These are phyloP conservation scores for Hippocampus barbouri DNA, from an alignment of 2,113 vertebrate species.

Conservation along the genomic window DNA sequence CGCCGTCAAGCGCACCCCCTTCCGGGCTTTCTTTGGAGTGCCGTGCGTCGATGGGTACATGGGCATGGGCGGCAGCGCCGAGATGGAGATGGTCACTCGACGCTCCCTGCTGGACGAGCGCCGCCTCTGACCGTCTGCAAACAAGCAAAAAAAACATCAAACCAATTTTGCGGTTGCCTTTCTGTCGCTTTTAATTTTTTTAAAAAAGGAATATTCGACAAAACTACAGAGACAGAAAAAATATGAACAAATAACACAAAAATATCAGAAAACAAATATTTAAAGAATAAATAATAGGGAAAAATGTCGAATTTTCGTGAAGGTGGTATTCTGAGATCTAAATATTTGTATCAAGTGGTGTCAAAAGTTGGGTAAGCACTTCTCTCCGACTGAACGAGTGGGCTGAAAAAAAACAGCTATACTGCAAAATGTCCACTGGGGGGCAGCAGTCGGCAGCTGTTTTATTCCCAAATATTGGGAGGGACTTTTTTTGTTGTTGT, in stretches of 20 bases:
- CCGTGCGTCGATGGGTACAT: conserved; percentile 72
- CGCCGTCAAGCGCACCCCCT: conserved; percentile 69
- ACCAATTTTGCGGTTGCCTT: too few species aligned
- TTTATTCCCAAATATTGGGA: too few species aligned
- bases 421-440: conserved; percentile 49
- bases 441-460: conserved; percentile 21
- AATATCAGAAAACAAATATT: background rate
- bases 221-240: background rate
- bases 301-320: too few species aligned
- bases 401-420: background rate
- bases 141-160: background rate
- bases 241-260: background rate
- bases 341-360: too few species aligned
- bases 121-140: conserved; percentile 75
- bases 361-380: too few species aligned
- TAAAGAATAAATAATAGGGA: too few species aligned
- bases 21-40: conserved; percentile 69
- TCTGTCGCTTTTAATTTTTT: too few species aligned
- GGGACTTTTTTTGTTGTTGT: background rate
- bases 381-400: too few species aligned
- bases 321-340: too few species aligned
- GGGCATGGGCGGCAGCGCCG: conserved; percentile 79
- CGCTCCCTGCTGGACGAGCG: conserved; percentile 77
- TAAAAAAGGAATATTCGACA: background rate
- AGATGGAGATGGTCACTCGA: conserved; percentile 72